phyloP scores from a whole-genome alignment of 2,888 invertebrate genomes.

The Sphaeridia pumilis region DNA sequence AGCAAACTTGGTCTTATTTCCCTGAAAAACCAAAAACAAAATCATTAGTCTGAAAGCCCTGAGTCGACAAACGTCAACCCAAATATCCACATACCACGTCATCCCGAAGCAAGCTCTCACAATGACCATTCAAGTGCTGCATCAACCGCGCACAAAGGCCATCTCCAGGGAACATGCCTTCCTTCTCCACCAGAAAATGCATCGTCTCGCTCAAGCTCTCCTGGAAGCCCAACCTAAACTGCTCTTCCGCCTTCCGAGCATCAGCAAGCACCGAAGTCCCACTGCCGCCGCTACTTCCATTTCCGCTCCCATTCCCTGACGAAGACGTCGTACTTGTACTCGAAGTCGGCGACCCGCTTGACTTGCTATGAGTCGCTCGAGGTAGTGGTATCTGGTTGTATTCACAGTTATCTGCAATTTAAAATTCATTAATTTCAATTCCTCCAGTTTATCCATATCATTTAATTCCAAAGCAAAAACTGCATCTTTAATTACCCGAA shows the following conservation, averaged over 20 bases:
- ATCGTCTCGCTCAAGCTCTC: constrained; percentile 83
- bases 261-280: neutral
- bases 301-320: neutral
- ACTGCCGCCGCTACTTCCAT: constrained; percentile 4
- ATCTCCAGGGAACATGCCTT: constrained; percentile 59
- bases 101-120: constrained; percentile 45
- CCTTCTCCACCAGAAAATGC: constrained; percentile 75
- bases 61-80: too few species aligned
- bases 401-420: constrained; percentile 30
- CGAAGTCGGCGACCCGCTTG: neutral
- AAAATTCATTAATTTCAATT: neutral
- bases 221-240: constrained; percentile 72
- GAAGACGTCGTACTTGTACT: constrained; percentile 9
- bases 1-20: constrained; percentile 24
- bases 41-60: too few species aligned
- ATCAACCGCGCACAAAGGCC: constrained; percentile 67
- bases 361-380: constrained; percentile 7
- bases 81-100: constrained; percentile 12
- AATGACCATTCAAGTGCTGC: constrained; percentile 71
- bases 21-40: constrained; percentile 12
- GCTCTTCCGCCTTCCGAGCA: constrained; percentile 40
- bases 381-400: constrained; percentile 20
- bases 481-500: constrained; percentile 35
- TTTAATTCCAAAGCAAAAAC: neutral
- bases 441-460: neutral